Conservation (phyloP, 2,113 vertebrate genomes). For the Pomatorhinus ruficollis region DNA sequence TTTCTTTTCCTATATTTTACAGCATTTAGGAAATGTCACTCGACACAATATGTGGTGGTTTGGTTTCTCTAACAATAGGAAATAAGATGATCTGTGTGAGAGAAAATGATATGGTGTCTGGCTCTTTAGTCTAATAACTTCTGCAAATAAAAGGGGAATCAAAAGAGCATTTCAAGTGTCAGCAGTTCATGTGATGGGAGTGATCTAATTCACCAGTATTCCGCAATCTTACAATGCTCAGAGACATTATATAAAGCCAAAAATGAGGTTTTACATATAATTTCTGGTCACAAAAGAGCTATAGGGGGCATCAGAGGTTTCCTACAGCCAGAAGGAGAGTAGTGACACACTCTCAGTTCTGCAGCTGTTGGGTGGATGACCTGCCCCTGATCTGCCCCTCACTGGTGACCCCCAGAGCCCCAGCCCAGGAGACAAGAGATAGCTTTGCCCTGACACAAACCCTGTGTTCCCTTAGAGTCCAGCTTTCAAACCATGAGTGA, state of each 20-base stretch:
- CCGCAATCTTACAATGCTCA: neutral
- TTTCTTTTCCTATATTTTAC: neutral
- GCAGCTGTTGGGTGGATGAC: neutral
- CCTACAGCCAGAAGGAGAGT: neutral
- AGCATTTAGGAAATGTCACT: neutral
- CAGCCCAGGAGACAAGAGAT: neutral
- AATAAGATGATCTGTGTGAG: neutral
- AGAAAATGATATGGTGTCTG: neutral
- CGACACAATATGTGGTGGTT: neutral
- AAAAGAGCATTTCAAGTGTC: conserved; percentile 31
- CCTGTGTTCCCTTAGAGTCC: accelerated
- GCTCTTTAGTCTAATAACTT: neutral
- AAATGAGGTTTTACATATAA: neutral
- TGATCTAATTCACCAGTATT: conserved; percentile 1
- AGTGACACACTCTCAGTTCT: neutral
- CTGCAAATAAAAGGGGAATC: neutral
- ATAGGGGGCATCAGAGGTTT: neutral
- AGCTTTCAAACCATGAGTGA: neutral
- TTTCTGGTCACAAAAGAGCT: neutral
- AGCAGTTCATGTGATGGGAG: neutral
- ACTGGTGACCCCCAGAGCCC: neutral
- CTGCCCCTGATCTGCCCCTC: neutral
- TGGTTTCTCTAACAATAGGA: neutral
- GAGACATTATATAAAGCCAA: neutral
- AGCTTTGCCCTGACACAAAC: neutral